Evolutionary conservation across 2,113 vertebrate species (phyloP), one percentile per base, ranked within the genome.

Genomic region (Scophthalmus maximus): DNA sequence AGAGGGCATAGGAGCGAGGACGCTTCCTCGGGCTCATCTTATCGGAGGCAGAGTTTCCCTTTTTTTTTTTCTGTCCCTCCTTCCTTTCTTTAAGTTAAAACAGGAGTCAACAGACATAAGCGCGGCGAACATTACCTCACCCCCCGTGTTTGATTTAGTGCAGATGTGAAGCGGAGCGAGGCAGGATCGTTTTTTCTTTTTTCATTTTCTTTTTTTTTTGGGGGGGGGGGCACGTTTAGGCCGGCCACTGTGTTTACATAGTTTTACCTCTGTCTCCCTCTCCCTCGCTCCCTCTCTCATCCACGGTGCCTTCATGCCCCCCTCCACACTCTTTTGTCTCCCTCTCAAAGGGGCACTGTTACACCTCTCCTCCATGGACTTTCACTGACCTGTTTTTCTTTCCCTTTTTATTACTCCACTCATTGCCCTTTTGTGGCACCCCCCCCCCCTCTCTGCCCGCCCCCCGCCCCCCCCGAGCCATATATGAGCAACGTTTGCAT

Each of bases 131-230:
- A 92, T 95, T 95, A 95, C 93, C 90, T 95, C 95, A 95, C 90
- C 90, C 87, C 87, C 85, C 79, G n/a, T 69, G 49, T 91, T 92
- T 95, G 95, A 96, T 96, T 96, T 94, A 94, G 92, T 94, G 91
- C 93, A 94, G 94, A 96, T 95, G 92, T 93, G 93, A 94, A 94
- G 93, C 92, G 83, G 90, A 89, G 84, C 86, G 88, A 94, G 94
- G 90, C 82, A 79, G 93, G 93, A 88, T 91, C 64, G 40, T 76
- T 82, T 84, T 84, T 79, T 40, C 2, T 12, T 46, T 46, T n/a
- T n/a, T n/a, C 73, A 73, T 32, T 32, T 32, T 8, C 30, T 32
- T 32, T 32, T 32, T 51, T 51, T 36, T 57, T 34, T 23, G 32
- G 55, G 20, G 7, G 8, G 18, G 52, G 30, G 11, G 11, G 30